Percentiles rank a stretch among this genome's conserved stretches.
Evolutionary conservation across 2,888 invertebrate genomes (phyloP).

Genomic region (Camptogramma bilineatum): DNA sequence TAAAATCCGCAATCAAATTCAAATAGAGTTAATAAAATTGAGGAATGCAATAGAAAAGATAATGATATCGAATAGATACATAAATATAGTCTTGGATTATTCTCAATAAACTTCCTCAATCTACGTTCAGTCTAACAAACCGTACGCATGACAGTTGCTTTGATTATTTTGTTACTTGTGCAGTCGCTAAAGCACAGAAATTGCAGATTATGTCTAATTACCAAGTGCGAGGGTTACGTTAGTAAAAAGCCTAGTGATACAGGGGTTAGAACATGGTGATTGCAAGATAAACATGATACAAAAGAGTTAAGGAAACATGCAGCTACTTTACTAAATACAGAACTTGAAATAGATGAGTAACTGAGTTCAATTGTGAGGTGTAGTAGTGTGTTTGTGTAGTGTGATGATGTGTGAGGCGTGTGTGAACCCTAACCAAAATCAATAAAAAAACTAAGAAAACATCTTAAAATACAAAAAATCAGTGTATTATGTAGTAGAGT

Average conservation of each 20-base stretch:
- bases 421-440: slow-evolving; percentile 39
- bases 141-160: slow-evolving; percentile 84
- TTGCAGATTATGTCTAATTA: slow-evolving; percentile 66
- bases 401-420: slow-evolving; percentile 41
- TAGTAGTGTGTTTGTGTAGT: slow-evolving; percentile 44
- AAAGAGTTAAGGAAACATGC: slow-evolving; percentile 46
- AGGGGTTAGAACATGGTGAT: slow-evolving; percentile 50
- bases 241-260: slow-evolving; percentile 63
- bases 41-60: slow-evolving; percentile 71
- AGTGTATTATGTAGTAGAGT: slow-evolving; percentile 79
- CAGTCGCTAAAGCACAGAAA: slow-evolving; percentile 75
- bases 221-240: slow-evolving; percentile 59
- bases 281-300: slow-evolving; percentile 45
- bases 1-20: slow-evolving; percentile 58
- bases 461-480: slow-evolving; percentile 70
- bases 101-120: slow-evolving; percentile 57
- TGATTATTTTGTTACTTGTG: slow-evolving; percentile 71
- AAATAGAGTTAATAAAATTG: slow-evolving; percentile 75
- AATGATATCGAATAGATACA: slow-evolving; percentile 64
- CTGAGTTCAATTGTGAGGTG: slow-evolving; percentile 25
- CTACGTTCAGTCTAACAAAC: slow-evolving; percentile 66
- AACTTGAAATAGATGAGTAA: slow-evolving; percentile 42
- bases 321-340: slow-evolving; percentile 39
- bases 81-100: slow-evolving; percentile 63
- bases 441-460: slow-evolving; percentile 73